Base-by-base conservation (phyloP, 1,140 invertebrate species). In the Spodoptera litura region DNA sequence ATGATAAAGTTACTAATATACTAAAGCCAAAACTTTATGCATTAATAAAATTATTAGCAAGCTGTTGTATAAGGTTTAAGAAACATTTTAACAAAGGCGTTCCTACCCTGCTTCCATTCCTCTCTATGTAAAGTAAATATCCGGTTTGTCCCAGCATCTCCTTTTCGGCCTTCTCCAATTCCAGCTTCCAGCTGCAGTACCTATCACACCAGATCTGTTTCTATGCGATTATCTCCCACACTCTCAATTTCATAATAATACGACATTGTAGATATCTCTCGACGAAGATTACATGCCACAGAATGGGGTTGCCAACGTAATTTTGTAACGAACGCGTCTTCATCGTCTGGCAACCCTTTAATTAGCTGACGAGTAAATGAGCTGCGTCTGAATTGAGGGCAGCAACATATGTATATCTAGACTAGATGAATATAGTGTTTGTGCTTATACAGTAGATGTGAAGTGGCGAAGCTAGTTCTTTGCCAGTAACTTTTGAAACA, bases 301-400 rank as follows among this genome's bases (percentile, higher is more conserved):
- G 4, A 20, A 52, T 20, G 11, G 4, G 44, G 20, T 55, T 4
- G 9, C 8, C 44, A 12, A 31, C 13, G 27, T 68, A 68, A 68
- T 51, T 27, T 25, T 20, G 15, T 52, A 68, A 68, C 49, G 31
- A 52, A 31, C 31, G 25, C 38, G 15, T 52, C 38, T 20, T 9
- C 35, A 62, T 44, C 6, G 61, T 55, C 5, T 55, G 51, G 5
- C 9, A 51, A 9, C 44, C 44, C 51, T 68, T 52, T 68, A 68
- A 68, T 68, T 68, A 68, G 44, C 64, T 52, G 20, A 68, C 15
- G 25, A 27, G 44, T 4, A 51, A 68, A 68, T 51, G 44, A 52
- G 44, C 15, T 49, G 10, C 10, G 38, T 49, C 4, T 15, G 35
- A 2, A 62, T 11, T 62, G 59, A 13, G 38, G 64, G 25, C 38